A percentile compares a stretch with the other conserved stretches of the same genome.
Evolutionary conservation across 2,888 invertebrate species (phyloP).

Genomic region (Bibio marci): DNA sequence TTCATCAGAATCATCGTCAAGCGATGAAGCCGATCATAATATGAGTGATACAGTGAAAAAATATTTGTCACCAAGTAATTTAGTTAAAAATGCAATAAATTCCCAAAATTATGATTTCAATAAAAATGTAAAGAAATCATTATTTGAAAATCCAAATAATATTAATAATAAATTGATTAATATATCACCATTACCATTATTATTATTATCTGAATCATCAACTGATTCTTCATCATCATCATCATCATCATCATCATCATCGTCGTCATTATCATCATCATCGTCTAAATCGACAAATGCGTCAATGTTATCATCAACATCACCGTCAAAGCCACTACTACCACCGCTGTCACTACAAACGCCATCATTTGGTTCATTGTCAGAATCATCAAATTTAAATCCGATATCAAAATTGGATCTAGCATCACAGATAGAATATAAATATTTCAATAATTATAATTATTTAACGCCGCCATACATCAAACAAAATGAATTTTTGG

Average conservation of each 20-base stretch:
- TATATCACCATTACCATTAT: no score
- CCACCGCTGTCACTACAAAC: neutral
- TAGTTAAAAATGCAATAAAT: slow-evolving; percentile 42
- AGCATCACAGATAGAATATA: slow-evolving; percentile 13
- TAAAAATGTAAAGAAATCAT: no score
- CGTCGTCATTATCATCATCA: neutral
- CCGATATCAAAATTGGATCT: slow-evolving; percentile 12
- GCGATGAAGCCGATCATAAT: slow-evolving; percentile 11
- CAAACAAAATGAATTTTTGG: neutral
- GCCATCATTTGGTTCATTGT: slow-evolving; percentile 9
- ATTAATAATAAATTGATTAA: neutral
- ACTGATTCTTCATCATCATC: neutral
- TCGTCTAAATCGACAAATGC: neutral
- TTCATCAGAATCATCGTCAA: slow-evolving; percentile 4
- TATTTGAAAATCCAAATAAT: slow-evolving; percentile 12
- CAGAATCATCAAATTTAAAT: neutral
- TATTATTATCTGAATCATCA: no score
- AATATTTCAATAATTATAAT: slow-evolving; percentile 6
- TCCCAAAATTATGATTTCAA: no score
- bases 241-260: neutral
- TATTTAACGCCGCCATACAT: neutral
- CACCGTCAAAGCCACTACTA: neutral
- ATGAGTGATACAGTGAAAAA: no score
- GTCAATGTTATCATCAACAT: slow-evolving; percentile 6
- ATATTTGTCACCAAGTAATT: slow-evolving; percentile 31